Conservation (phyloP, 2,113 vertebrate genomes). For the Mesitornis unicolor region DNA sequence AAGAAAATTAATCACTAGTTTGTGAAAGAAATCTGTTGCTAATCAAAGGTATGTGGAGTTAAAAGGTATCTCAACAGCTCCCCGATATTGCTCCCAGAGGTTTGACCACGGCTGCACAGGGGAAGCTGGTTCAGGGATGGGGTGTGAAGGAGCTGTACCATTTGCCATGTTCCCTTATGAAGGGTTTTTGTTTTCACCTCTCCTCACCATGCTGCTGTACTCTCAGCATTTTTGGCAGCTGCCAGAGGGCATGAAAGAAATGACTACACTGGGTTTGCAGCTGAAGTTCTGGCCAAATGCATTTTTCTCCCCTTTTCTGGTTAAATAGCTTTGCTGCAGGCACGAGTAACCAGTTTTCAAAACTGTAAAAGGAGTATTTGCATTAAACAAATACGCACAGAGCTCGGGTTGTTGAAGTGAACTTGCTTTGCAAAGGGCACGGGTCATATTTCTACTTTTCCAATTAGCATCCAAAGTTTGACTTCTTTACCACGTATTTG, state of each 20-base stretch:
- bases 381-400: not conserved
- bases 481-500: not conserved
- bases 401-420: not conserved
- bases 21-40: not conserved
- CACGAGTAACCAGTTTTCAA: not conserved
- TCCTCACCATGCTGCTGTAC: accelerated
- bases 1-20: no score
- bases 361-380: not conserved
- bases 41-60: not conserved
- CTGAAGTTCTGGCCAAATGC: not conserved
- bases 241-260: not conserved
- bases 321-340: not conserved
- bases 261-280: not conserved
- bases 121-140: not conserved
- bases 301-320: not conserved
- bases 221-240: not conserved
- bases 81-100: not conserved
- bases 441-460: not conserved
- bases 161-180: not conserved
- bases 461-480: not conserved
- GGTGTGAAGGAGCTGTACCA: not conserved
- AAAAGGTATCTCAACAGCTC: not conserved
- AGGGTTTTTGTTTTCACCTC: not conserved
- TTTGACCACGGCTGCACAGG: not conserved
- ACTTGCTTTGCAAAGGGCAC: not conserved